Evolutionary conservation across 2,113 vertebrate species (phyloP), one percentile per base, ranked within the genome.

Genomic region (Rana temporaria): DNA sequence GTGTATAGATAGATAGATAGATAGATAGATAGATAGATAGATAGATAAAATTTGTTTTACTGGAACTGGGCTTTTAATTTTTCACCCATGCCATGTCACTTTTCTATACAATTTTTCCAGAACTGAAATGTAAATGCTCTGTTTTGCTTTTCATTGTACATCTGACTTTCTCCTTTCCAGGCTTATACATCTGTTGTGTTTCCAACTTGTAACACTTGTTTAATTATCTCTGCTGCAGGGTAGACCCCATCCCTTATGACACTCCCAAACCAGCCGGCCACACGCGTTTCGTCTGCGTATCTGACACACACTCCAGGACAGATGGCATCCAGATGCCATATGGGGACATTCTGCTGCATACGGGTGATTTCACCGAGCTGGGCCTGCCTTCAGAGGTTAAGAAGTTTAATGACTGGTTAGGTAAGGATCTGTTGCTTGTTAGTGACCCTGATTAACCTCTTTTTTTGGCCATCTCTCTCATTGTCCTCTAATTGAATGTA

Each of bases 391-490:
- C 97, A 22, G 98, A 99, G 96, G 97, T 99, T 90, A 98, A 98
- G 96, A 99, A 99, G 96, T 99, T 99, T 95, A 99, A 99, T 95
- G 98, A 99, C 95, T 99, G 98, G 97, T 96, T 99, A 96, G 97
- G 98, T 99, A 98, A 96, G 93, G 92, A 93, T 94, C 93, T 91
- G 91, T 91, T 91, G 89, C 88, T 67, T 93, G 91, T 89, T 87
- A 88, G 87, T 91, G 90, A 89, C 91, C 92, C 91, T 90, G 92
- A 94, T 95, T 95, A 95, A 95, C 93, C 94, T 89, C 89, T 90
- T 86, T 57, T 88, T 57, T 88, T 87, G 87, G 91, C 90, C 85
- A 62, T 92, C 91, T 92, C 91, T 91, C 86, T 93, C 92, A 90
- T 90, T 86, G 89, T 78, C 85, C 90, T 88, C 88, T 93, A 92